phyloP scores from a whole-genome alignment of 2,113 vertebrate genomes.

The Clarias gariepinus region DNA sequence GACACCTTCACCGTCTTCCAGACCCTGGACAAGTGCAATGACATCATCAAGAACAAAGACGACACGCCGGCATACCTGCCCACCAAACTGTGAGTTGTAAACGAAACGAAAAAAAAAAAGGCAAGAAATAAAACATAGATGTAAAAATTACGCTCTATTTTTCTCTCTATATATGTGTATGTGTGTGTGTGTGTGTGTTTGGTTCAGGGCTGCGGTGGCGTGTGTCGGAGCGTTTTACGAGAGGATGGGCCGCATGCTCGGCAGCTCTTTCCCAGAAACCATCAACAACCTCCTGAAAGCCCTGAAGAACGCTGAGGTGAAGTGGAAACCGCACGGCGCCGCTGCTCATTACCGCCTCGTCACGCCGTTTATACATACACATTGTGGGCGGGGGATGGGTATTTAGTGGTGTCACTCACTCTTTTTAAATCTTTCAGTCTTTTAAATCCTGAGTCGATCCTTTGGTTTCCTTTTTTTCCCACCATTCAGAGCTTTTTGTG shows the following conservation, averaged over 20 bases:
- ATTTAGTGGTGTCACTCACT: too few species aligned
- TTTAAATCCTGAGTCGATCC: neutral
- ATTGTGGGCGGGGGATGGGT: too few species aligned
- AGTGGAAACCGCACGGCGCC: constrained; percentile 2
- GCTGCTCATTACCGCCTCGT: neutral
- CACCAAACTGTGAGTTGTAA: constrained; percentile 89
- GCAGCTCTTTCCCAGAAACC: constrained; percentile 97
- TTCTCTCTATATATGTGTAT: too few species aligned
- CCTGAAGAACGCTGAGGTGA: constrained; percentile 94
- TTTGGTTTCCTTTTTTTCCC: too few species aligned
- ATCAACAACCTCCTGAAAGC: constrained; percentile 97
- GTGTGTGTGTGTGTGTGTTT: constrained; percentile 43
- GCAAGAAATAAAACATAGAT: too few species aligned
- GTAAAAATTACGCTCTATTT: too few species aligned
- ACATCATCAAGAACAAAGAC: constrained; percentile 96
- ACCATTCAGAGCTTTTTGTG: too few species aligned
- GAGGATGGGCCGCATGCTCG: constrained; percentile 97
- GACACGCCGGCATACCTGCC: constrained; percentile 91
- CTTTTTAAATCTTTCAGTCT: neutral
- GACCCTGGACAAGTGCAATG: constrained; percentile 97
- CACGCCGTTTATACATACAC: neutral
- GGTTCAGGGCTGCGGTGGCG: constrained; percentile 88
- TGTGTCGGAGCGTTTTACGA: constrained; percentile 98
- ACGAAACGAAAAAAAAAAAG: too few species aligned
- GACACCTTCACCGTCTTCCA: constrained; percentile 98